Conservation (phyloP, 2,113 vertebrate species). For the Thinocorus orbignyianus region DNA sequence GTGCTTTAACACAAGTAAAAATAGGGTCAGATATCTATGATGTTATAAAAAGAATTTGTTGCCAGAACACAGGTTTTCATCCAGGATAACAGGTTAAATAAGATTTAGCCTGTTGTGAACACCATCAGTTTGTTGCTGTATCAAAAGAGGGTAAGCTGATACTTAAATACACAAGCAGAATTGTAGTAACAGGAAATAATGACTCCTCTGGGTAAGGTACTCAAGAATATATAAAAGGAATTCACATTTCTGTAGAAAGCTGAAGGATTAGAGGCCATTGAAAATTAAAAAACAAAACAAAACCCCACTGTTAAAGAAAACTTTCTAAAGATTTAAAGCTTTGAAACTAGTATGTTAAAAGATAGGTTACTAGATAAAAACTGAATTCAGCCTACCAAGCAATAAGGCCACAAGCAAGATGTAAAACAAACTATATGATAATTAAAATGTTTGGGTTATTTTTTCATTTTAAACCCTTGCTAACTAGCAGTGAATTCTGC, state of each 20-base stretch:
- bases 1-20: neutral
- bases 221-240: neutral
- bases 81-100: neutral
- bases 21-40: neutral
- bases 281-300: neutral
- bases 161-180: neutral
- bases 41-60: neutral
- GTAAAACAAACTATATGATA: neutral
- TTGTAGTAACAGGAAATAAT: neutral
- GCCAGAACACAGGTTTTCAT: neutral
- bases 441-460: neutral
- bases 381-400: neutral
- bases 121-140: neutral
- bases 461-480: neutral
- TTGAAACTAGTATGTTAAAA: neutral
- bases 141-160: neutral
- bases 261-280: neutral
- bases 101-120: neutral
- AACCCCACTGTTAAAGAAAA: neutral
- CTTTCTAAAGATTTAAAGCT: neutral
- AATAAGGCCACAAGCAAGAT: neutral
- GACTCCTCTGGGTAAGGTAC: neutral
- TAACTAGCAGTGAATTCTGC: neutral
- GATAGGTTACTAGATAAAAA: neutral
- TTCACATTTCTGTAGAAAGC: neutral